Evolutionary conservation across 2,888 invertebrate genomes (phyloP), one percentile per base, ranked within the genome.

Genomic region (Ophion obscuratus): DNA sequence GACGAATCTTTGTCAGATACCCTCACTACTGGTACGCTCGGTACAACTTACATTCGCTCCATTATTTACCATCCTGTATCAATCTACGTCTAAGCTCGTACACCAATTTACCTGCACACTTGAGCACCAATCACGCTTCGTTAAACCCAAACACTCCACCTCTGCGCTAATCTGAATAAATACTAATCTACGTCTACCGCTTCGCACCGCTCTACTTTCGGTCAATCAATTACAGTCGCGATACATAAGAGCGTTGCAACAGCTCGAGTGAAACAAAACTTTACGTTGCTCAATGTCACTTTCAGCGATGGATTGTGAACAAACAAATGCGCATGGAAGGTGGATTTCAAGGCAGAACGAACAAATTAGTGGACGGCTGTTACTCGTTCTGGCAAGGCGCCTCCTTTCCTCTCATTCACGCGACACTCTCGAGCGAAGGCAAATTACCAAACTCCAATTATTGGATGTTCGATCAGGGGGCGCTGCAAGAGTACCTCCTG

Each of bases 331-430:
- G 95, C 86, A 96, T 97, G 88, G 99, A 99, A 94, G 99, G 99
- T 47, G 99, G 99, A 9, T 99, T 99, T 93, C 97, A 98, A 95
- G 99, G 99, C 0, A 96, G 99, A 91, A 99, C 99, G 2, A 99
- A 99, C 94, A 99, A 99, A 95, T 95, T 99, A 88, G 99, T 99
- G 0, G 99, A 99, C 95, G 98, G 98, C 3, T 99, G 99, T 94
- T 99, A 99, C 94, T 99, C 99, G 0, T 99, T 99, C 95, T 99
- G 99, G 99, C 99, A 99, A 95, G 99, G 99, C 44, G 99, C 98
- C 74, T 96, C 97, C 67, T 97, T 99, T 93, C 98, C 98, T 27
- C 96, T 99, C 67, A 95, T 99, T 66, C 97, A 98, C 93, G 96
- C 96, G 84, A 95, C 97, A 87, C 94, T 98, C 76, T 93, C 94